These are phyloP conservation scores for Spizella passerina DNA, from an alignment of 2,797 vertebrate species.

Conservation along the genomic window DNA sequence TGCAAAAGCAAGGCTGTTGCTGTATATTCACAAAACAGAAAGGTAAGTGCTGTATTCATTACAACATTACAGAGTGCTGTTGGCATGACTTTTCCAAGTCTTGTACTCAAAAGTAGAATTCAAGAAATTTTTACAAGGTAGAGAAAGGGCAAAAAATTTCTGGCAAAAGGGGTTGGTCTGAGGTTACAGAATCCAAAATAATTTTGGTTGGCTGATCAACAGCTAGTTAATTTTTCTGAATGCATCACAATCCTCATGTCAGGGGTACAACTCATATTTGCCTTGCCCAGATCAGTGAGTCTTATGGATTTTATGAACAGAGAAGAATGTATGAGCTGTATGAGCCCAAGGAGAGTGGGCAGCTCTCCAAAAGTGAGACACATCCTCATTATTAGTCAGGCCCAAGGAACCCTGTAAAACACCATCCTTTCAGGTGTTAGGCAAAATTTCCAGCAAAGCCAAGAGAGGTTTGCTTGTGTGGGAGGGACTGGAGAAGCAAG, in stretches of 20 bases:
- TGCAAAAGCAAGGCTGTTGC: background rate
- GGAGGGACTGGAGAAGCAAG: constrained; percentile 9
- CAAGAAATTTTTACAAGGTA: constrained; percentile 14
- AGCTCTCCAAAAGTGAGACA: background rate
- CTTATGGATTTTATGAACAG: background rate
- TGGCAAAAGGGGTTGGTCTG: background rate
- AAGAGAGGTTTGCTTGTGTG: background rate
- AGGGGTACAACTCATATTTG: background rate
- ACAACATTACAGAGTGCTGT: background rate
- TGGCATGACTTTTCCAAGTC: background rate
- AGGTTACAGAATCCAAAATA: background rate
- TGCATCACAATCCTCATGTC: rapidly evolving
- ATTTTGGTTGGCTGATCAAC: background rate
- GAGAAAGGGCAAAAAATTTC: background rate
- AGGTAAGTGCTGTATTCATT: background rate
- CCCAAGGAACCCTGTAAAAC: background rate
- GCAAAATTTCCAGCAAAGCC: background rate
- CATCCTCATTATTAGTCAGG: background rate
- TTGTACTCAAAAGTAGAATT: background rate
- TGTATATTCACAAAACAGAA: constrained; percentile 9
- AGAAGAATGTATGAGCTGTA: background rate
- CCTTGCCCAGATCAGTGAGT: background rate
- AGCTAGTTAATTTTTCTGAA: background rate
- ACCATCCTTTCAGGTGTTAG: background rate
- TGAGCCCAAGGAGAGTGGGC: background rate